Percentiles rank a stretch among this genome's conserved stretches.
Conservation (phyloP, 2,113 vertebrate genomes). For the Elephantulus edwardii region DNA sequence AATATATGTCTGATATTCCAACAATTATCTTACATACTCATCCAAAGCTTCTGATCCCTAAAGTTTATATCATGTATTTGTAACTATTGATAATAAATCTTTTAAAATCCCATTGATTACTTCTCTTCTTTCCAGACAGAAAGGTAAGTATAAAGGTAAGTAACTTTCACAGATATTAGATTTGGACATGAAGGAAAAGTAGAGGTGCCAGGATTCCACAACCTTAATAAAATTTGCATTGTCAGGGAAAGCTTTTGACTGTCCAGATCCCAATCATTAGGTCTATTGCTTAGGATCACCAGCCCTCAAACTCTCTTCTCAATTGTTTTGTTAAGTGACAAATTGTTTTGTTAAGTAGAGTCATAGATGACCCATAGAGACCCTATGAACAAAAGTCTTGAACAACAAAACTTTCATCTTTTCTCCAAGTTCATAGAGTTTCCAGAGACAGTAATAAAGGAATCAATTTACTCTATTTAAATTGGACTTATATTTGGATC, state of each 20-base stretch:
- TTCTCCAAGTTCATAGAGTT: too few species aligned
- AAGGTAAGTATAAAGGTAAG: background rate
- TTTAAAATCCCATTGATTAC: background rate
- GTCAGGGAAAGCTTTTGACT: background rate
- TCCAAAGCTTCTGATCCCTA: background rate
- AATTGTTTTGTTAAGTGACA: too few species aligned
- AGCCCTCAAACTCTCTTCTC: background rate
- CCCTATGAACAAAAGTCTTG: too few species aligned
- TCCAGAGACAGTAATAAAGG: background rate
- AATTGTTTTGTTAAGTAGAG: too few species aligned
- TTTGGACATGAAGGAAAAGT: background rate
- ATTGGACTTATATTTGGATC: background rate
- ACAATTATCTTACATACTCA: background rate
- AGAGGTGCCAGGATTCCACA: background rate
- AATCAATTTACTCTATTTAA: background rate
- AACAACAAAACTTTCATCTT: too few species aligned
- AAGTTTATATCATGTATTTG: background rate
- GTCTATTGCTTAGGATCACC: background rate
- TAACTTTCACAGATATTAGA: background rate
- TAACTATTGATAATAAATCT: background rate
- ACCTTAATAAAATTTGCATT: background rate
- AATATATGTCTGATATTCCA: background rate
- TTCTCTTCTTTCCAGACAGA: too few species aligned
- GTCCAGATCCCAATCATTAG: background rate
- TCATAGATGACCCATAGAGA: too few species aligned